These are phyloP conservation scores for Himalopsyche phryganea DNA, from an alignment of 1,140 invertebrate species.

Conservation along the genomic window DNA sequence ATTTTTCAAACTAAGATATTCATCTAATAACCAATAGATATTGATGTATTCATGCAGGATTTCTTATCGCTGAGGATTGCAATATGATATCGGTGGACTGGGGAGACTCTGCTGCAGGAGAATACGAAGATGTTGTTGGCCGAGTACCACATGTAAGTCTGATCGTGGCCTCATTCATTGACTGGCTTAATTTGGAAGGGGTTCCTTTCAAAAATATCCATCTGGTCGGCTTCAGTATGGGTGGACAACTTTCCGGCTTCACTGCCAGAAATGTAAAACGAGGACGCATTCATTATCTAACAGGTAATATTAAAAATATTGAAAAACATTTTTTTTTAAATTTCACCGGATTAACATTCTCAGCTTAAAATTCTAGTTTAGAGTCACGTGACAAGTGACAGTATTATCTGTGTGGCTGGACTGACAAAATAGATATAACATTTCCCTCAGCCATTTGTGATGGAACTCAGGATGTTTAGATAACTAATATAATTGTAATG, in stretches of 20 bases:
- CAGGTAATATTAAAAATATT: slow-evolving; percentile 12
- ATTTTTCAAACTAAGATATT: no score
- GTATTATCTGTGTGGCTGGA: no score
- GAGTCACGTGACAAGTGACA: no score
- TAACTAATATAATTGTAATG: no score
- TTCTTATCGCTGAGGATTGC: slow-evolving; percentile 43
- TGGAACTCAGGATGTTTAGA: no score
- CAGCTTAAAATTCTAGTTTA: no score
- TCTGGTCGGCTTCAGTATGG: slow-evolving; percentile 38
- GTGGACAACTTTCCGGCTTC: slow-evolving; percentile 35
- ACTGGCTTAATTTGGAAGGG: slow-evolving; percentile 44
- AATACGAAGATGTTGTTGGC: slow-evolving; percentile 49
- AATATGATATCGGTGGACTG: slow-evolving; percentile 61
- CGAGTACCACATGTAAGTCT: slow-evolving; percentile 52
- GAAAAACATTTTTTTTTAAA: no score
- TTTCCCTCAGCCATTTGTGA: no score
- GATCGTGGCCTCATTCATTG: slow-evolving; percentile 51
- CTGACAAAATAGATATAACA: no score
- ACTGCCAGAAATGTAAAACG: slow-evolving; percentile 36
- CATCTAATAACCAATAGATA: no score
- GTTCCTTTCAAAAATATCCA: slow-evolving; percentile 42
- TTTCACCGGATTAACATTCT: no score
- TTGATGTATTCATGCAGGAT: no score
- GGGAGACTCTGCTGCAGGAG: slow-evolving; percentile 40
- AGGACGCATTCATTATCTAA: slow-evolving; percentile 27